Percentiles rank a stretch among this genome's conserved stretches.
phyloP scores from a whole-genome alignment of 2,797 vertebrate genomes.

The Pseudochirops corinnae region DNA sequence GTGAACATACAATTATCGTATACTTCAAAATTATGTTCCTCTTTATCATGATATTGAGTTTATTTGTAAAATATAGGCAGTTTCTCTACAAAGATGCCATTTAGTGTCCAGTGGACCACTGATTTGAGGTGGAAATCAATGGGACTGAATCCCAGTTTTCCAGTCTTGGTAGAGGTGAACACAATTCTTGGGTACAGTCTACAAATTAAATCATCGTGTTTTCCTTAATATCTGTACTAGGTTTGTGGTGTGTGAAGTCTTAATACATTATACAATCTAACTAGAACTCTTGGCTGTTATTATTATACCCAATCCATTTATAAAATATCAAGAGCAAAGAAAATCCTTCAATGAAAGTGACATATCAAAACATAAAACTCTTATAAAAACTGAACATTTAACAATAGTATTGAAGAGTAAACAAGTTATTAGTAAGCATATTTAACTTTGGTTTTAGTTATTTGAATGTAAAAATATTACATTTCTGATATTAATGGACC shows the following conservation, averaged over 20 bases:
- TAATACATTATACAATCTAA: not conserved
- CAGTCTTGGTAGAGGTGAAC: not conserved
- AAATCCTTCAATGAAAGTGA: not conserved
- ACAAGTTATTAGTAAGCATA: not conserved
- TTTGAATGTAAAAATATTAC: conserved; percentile 14
- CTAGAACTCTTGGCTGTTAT: not conserved
- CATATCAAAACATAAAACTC: not conserved
- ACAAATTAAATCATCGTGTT: not conserved
- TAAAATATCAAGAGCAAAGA: not conserved
- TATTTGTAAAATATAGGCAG: not conserved
- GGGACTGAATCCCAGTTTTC: not conserved
- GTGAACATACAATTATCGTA: not conserved
- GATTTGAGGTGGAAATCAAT: not conserved
- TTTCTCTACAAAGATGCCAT: not conserved
- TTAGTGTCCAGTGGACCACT: not conserved
- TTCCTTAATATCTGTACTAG: not conserved
- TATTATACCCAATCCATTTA: not conserved
- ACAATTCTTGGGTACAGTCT: not conserved
- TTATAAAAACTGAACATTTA: not conserved
- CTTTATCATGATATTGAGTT: not conserved
- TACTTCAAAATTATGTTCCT: conserved; percentile 7
- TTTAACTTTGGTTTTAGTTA: conserved; percentile 30
- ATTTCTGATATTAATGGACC: conserved; percentile 16
- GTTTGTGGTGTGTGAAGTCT: not conserved
- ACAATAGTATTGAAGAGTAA: not conserved